Evolutionary conservation across 2,113 vertebrate species (phyloP), one percentile per base, ranked within the genome.

Genomic region (Esox niger): DNA sequence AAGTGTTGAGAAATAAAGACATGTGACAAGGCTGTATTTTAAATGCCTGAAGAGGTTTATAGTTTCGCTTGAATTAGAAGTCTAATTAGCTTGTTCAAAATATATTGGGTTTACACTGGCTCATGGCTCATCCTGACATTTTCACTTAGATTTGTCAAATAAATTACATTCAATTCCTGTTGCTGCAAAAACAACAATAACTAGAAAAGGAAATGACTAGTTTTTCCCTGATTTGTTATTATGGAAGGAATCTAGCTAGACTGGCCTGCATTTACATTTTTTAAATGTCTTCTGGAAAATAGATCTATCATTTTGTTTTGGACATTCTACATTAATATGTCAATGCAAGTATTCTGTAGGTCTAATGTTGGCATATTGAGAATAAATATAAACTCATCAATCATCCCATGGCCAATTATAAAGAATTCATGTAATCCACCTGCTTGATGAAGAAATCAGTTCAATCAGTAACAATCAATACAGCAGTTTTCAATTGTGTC

Each of bases 181-280:
- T 33, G 30, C 5, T 61, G 11, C 10, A 23, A 2, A n/a, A 61
- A 61, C 29, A 17, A 61, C 31, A 61, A 9, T 32, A 8, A 4
- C 35, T 33, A n/a, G 4, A 31, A 33, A 17, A 33, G 21, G 32
- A 35, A 61, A 61, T 61, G 31, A 31, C 29, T 21, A 17, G 38
- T 8, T 61, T 61, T 35, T 8, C 30, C n/a, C n/a, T 61, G 59
- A 61, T 61, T 61, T 32, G 32, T 30, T 23, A 23, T 61, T 61
- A 35, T 35, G 32, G 59, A 20, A 35, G 32, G 31, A 17, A 3
- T 1, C n/a, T 61, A 23, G 59, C 32, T 20, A 29, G 26, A 30
- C 35, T 25, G 32, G 59, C 33, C 15, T 52, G 7, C 7, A 52
- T 52, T 52, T 49, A n/a, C 20, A 49, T 21, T n/a, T 52, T 21